phyloP scores from a whole-genome alignment of 2,797 vertebrate genomes.

The Hippopotamyrus pictus region DNA sequence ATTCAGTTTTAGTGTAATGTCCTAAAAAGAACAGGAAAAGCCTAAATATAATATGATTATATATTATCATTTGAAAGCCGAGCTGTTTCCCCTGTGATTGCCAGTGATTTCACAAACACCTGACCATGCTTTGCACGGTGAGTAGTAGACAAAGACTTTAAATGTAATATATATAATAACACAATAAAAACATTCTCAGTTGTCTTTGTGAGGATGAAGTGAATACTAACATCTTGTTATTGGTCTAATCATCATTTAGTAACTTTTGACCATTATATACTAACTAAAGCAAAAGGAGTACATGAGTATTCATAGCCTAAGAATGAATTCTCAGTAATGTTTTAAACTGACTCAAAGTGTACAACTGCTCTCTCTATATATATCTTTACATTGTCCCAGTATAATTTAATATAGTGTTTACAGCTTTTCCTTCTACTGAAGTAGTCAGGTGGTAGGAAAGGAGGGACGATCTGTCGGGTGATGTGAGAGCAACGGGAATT shows the following conservation, averaged over 20 bases:
- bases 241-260: neutral
- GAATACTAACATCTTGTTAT: neutral
- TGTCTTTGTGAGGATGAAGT: neutral
- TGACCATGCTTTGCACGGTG: neutral
- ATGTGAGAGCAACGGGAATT: neutral
- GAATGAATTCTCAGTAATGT: neutral
- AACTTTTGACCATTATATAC: neutral
- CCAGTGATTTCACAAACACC: neutral
- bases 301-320: neutral
- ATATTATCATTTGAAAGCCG: neutral
- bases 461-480: neutral
- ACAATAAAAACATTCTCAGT: neutral
- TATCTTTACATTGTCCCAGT: neutral
- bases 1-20: neutral
- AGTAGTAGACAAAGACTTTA: neutral
- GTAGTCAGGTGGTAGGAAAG: neutral
- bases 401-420: neutral
- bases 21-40: neutral
- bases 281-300: neutral
- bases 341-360: neutral
- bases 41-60: neutral
- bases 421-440: neutral
- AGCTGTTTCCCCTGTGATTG: neutral
- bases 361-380: neutral
- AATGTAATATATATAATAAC: neutral